Base-by-base conservation (phyloP, 2,113 vertebrate genomes). In the Lepus timidus region DNA sequence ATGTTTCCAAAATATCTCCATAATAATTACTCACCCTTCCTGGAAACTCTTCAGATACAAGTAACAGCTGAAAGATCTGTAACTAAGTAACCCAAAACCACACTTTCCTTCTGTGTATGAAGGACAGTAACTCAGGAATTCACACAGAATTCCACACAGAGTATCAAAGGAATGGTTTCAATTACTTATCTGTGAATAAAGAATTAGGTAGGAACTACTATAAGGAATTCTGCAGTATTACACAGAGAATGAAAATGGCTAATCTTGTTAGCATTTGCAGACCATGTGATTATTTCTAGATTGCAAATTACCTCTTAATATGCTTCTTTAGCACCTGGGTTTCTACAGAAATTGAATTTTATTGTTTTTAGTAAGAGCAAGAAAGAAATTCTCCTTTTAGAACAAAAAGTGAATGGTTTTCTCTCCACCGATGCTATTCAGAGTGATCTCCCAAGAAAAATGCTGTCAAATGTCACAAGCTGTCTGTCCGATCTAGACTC, bases 361-460 rank as follows among this genome's bases (percentile, higher is more conserved):
- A 55, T 14, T 75, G 8, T 23, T 92, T 94, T 90, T 68, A 51
- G 74, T 73, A 70, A 92, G 85, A 87, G 20, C 73, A 94, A 87
- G 70, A 61, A 85, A 55, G 31, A 68, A 91, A 81, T 33, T 11
- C 49, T 93, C n/a, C 88, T 84, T 81, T 93, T 31, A 80, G 25
- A 88, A 90, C 22, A 90, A 83, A 92, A 79, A 58, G 27, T 75
- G 73, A 92, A 61, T 52, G 39, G 39, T 12, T 94, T 75, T 44
- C 61, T 96, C 64, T 51, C 33, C 19, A 44, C 25, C n/a, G 71
- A 36, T 94, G 51, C 14, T 64, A 71, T 22, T 76, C 19, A 61
- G 36, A 64, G 10, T 29, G 51, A 68, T 81, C 67, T 92, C 82
- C 17, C 76, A 36, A 83, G 74, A 58, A 39, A 39, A 64, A 22